phyloP scores from a whole-genome alignment of 2,113 vertebrate genomes.

The Embiotoca jacksoni region DNA sequence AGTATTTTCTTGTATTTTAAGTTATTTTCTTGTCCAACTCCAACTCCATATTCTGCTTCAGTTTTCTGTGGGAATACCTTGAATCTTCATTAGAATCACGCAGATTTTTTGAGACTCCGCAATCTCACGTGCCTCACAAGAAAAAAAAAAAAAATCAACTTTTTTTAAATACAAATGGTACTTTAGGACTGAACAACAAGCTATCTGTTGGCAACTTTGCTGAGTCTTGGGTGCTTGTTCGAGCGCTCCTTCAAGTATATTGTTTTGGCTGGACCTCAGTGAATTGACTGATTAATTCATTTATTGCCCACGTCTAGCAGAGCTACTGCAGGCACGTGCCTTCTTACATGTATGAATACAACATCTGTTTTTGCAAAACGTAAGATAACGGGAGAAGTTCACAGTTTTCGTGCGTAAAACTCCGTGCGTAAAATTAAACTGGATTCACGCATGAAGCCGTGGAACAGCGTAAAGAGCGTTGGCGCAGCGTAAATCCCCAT shows the following conservation, averaged over 20 bases:
- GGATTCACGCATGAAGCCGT: constrained; percentile 33
- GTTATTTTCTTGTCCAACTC: background rate
- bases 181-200: background rate
- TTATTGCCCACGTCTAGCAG: constrained; percentile 41
- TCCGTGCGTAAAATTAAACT: constrained; percentile 63
- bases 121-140: background rate
- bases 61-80: background rate
- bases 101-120: background rate
- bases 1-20: background rate
- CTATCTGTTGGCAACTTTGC: constrained; percentile 60
- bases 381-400: constrained; percentile 1
- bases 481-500: constrained; percentile 55
- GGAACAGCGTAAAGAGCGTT: constrained; percentile 35
- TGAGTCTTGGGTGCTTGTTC: constrained; percentile 42
- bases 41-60: background rate
- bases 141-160: too few relatives aligned
- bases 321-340: constrained; percentile 57
- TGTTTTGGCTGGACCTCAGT: constrained; percentile 51
- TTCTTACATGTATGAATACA: constrained; percentile 32
- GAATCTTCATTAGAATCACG: background rate
- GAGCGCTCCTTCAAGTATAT: constrained; percentile 36
- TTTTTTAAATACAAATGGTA: background rate
- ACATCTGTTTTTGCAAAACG: constrained; percentile 11
- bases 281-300: constrained; percentile 35
- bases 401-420: constrained; percentile 62